phyloP scores from a whole-genome alignment of 2,113 vertebrate species.

The Uria aalge region DNA sequence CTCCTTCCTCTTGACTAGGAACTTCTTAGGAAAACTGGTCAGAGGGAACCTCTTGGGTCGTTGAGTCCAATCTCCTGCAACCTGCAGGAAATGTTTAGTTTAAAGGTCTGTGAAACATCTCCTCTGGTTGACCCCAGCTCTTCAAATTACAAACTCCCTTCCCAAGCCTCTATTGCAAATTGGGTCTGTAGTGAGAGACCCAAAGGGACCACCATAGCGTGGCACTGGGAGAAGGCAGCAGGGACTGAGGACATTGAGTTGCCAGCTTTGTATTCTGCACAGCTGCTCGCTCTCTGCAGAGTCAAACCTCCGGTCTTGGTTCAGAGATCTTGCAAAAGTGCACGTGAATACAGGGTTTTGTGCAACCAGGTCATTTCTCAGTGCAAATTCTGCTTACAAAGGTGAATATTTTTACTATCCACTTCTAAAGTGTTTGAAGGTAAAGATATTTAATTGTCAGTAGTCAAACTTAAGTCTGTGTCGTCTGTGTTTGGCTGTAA shows the following conservation, averaged over 20 bases:
- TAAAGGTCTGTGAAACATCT: not conserved
- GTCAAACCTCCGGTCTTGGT: not conserved
- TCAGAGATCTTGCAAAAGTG: conserved; percentile 16
- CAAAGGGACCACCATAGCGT: not conserved
- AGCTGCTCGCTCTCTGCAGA: not conserved
- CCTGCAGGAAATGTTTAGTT: not conserved
- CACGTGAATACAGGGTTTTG: not conserved
- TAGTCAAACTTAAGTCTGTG: not conserved
- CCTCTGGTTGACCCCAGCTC: not conserved
- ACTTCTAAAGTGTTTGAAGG: not conserved
- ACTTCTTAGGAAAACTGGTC: conserved; percentile 17
- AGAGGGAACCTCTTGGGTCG: not conserved
- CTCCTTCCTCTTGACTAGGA: not conserved
- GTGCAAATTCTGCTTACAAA: not conserved
- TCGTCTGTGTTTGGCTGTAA: not conserved
- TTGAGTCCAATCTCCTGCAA: not conserved
- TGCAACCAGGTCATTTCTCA: not conserved
- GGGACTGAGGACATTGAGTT: accelerated
- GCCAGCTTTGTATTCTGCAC: not conserved
- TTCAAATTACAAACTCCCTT: not conserved
- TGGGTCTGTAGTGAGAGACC: not conserved
- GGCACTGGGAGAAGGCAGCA: not conserved
- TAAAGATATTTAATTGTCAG: not conserved
- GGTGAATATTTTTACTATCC: not conserved
- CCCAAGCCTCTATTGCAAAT: not conserved